Percentiles rank a stretch among this genome's conserved stretches.
These are phyloP conservation scores for Macropodus opercularis DNA, from an alignment of 2,797 vertebrate genomes.

Conservation along the genomic window DNA sequence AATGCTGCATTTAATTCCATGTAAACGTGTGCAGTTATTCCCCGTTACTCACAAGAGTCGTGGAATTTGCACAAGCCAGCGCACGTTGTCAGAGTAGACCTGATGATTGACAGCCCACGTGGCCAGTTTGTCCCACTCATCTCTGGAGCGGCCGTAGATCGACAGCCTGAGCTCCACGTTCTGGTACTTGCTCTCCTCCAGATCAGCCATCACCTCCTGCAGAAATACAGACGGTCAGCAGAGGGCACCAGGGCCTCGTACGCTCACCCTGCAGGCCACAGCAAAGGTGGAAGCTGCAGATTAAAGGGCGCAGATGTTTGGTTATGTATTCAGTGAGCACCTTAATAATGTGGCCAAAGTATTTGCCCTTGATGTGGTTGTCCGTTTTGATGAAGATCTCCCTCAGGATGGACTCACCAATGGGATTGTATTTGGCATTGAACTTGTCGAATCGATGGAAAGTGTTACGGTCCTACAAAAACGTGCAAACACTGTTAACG, in stretches of 20 bases:
- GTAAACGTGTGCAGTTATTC: not conserved
- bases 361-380: slow-evolving; percentile 94
- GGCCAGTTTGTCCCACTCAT: slow-evolving; percentile 95
- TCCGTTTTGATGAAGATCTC: slow-evolving; percentile 99
- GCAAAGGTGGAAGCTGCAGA: not conserved
- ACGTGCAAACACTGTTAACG: not conserved
- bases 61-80: slow-evolving; percentile 96
- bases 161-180: slow-evolving; percentile 94
- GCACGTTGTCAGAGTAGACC: slow-evolving; percentile 93
- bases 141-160: slow-evolving; percentile 90
- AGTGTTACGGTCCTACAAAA: slow-evolving; percentile 92
- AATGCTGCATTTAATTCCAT: not conserved
- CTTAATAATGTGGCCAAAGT: slow-evolving; percentile 97
- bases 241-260: slow-evolving; percentile 39
- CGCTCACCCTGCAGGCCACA: not conserved
- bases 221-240: slow-evolving; percentile 49
- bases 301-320: not conserved
- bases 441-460: slow-evolving; percentile 99
- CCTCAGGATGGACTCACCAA: slow-evolving; percentile 93
- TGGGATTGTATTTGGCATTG: slow-evolving; percentile 98
- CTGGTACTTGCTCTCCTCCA: slow-evolving; percentile 99
- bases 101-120: slow-evolving; percentile 89
- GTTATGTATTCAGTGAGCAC: slow-evolving; percentile 60
- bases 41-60: slow-evolving; percentile 91
- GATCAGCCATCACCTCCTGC: slow-evolving; percentile 95